A percentile compares a stretch with the other conserved stretches of the same genome.
phyloP scores from a whole-genome alignment of 1,140 invertebrate genomes.

The Dendroctonus ponderosae region DNA sequence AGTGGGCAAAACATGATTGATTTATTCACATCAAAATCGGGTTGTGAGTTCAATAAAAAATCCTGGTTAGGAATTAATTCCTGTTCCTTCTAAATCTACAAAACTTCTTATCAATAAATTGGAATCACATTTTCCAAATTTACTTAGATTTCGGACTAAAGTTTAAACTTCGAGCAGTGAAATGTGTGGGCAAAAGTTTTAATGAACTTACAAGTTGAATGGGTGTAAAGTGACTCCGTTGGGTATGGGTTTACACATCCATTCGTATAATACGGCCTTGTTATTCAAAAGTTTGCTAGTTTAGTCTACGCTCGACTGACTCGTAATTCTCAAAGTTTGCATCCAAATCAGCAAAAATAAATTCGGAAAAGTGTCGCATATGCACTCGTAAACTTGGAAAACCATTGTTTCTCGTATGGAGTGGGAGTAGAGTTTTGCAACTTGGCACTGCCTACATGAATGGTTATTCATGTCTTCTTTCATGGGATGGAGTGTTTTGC shows the following conservation, averaged over 20 bases:
- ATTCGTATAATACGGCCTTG: conserved; percentile 15
- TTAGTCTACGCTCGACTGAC: no score
- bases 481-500: no score
- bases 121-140: no score
- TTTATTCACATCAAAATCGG: no score
- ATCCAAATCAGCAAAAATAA: conserved; percentile 9
- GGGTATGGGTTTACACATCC: conserved; percentile 22
- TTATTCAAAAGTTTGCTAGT: conserved; percentile 16
- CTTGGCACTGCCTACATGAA: no score
- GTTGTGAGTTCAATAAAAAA: no score
- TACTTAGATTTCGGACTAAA: no score
- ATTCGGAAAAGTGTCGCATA: not conserved
- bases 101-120: no score
- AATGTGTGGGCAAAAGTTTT: conserved; percentile 21
- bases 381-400: not conserved
- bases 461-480: no score
- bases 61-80: no score
- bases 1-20: no score
- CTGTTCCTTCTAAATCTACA: no score
- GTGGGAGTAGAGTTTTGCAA: conserved; percentile 35
- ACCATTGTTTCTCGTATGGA: not conserved
- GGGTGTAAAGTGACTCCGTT: conserved; percentile 21
- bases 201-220: conserved; percentile 26
- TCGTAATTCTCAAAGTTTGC: conserved; percentile 2
- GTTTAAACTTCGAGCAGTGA: conserved; percentile 6